Evolutionary conservation across 2,113 vertebrate genomes (phyloP), one percentile per base, ranked within the genome.

Genomic region (Rhagologus leucostigma): DNA sequence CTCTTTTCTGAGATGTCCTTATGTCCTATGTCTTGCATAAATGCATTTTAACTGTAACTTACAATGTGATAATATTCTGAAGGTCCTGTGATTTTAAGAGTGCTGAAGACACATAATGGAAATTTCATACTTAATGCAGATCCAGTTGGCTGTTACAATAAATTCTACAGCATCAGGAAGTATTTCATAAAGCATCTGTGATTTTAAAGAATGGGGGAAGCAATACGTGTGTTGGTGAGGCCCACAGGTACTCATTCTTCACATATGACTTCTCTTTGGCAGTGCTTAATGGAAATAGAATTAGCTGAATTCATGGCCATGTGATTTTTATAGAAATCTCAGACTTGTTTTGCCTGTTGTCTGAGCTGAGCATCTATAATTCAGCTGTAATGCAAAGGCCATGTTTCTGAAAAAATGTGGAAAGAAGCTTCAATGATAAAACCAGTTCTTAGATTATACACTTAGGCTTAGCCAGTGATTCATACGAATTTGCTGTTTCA

Each of bases 381-480:
- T 73, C 1, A 3, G 5, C 16, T 65, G 7, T 37, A 22, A 37
- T 68, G 22, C 5, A 59, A 76, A 59, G 42, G 6, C 11, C 15
- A 50, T 2, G 0, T 62, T 71, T 55, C 44, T 27, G 13, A 71
- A 70, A 8, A 81, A 46, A 23, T 5, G 4, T 62, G 56, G 17
- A 6, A 75, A 62, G 21, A 75, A 33, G 2, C 3, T 75, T 30
- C 30, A 79, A 52, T 1, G 53, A 41, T 13, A 71, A 71, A 41
- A 0, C 1, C 1, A 0, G 11, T 49, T 62, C 50, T 52, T 71
- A 44, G 5, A 47, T 23, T 50, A 9, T 23, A 41, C 11, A 3
- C 70, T 78, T 22, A 47, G 41, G 6, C 1, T 24, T 7, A 37
- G 16, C 4, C 7, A 42, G 15, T 3, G 2, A 52, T 41, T 44